Evolutionary conservation across 2,888 invertebrate genomes (phyloP), one percentile per base, ranked within the genome.

Genomic region (Lasioglossum lativentre): DNA sequence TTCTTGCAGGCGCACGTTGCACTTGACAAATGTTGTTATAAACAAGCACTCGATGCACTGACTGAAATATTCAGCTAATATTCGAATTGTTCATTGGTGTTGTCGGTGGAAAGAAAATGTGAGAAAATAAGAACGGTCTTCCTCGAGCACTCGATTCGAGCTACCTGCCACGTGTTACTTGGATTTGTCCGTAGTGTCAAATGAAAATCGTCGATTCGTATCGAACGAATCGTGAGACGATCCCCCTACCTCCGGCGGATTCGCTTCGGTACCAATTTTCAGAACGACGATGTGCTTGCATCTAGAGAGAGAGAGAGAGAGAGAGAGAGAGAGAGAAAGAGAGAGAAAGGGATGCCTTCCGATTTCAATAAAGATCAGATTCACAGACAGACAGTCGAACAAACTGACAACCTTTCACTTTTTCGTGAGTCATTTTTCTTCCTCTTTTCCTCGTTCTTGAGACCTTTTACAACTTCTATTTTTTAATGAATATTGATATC

Each of bases 341-440:
- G 14, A 45, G 42, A 23, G 52, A 52, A 3, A n/a, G 56, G 12
- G n/a, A 82, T 34, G 45, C 73, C 70, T 78, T 79, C 86, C 86
- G 80, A 79, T 83, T 86, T 86, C 78, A 86, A 92, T 92, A 86
- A 89, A 89, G 91, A 92, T 66, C 74, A 89, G 92, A 91, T 90
- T 66, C 76, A 23, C 45, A 73, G 38, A n/a, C 70, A 14, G 82
- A 52, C 68, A 40, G 59, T 71, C 27, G 71, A 34, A 75, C 34
- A 88, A 85, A 89, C 88, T 86, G 89, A 88, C 90, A 91, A 93
- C 95, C 94, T 95, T 95, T 95, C 95, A 95, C 95, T 95, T 94
- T 93, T 94, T 93, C 93, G 91, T 93, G 93, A 87, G 66, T 77
- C 82, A 70, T 75, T 75, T 56, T 45, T 56, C 77, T 45, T 78